Percentiles rank a stretch among this genome's conserved stretches.
phyloP scores from a whole-genome alignment of 2,888 invertebrate species.

The Brenthis hecate region DNA sequence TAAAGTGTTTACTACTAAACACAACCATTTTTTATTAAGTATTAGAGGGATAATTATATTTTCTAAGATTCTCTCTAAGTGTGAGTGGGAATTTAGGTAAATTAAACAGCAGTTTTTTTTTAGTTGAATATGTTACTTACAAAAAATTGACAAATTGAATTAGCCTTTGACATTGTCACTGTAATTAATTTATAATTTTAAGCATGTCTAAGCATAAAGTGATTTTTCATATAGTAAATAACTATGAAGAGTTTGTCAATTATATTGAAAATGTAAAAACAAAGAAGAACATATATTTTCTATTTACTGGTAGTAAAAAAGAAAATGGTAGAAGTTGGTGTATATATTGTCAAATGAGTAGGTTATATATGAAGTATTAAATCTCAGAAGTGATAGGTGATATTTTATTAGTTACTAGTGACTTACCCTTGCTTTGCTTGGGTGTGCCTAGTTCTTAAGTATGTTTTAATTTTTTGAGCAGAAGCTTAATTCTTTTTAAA shows the following conservation, averaged over 20 bases:
- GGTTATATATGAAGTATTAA: constrained; percentile 8
- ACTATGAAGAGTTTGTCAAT: constrained; percentile 57
- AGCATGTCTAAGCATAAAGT: constrained; percentile 44
- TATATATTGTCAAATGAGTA: constrained; percentile 70
- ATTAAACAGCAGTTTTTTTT: background rate
- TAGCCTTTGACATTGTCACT: constrained; percentile 5
- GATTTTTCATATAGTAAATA: constrained; percentile 49
- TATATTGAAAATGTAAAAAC: constrained; percentile 54
- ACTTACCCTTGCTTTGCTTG: no score
- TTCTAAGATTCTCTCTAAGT: no score
- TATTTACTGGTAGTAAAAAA: constrained; percentile 70
- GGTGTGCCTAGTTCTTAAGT: no score
- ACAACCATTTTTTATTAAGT: no score
- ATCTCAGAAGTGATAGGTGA: no score
- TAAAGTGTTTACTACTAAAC: no score
- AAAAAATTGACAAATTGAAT: background rate
- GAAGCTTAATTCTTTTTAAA: no score
- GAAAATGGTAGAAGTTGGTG: constrained; percentile 92
- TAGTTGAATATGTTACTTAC: no score
- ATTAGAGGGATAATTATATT: no score
- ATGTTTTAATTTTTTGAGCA: no score
- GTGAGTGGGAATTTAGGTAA: background rate
- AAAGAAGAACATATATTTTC: constrained; percentile 66
- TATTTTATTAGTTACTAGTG: no score
- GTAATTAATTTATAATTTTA: background rate